phyloP scores from a whole-genome alignment of 2,888 invertebrate genomes.

The Pogonocherus hispidulus region DNA sequence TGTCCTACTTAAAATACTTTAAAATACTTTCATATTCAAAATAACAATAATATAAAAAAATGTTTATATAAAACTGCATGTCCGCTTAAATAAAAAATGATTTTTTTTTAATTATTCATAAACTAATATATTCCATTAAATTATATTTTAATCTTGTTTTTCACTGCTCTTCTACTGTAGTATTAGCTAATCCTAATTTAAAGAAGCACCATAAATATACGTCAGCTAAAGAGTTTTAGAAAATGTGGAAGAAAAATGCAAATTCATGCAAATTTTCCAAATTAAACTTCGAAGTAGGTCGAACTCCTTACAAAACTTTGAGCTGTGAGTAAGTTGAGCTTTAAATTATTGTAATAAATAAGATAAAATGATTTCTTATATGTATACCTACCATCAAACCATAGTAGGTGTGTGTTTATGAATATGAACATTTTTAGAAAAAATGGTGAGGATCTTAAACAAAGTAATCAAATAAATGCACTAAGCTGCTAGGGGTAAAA shows the following conservation, averaged over 20 bases:
- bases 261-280: slow-evolving; percentile 2
- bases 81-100: neutral
- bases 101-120: neutral
- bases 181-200: neutral
- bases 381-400: too few relatives aligned
- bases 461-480: too few relatives aligned
- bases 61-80: too few relatives aligned
- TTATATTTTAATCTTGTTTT: neutral
- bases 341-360: neutral
- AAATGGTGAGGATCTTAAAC: too few relatives aligned
- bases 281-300: neutral
- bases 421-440: too few relatives aligned
- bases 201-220: neutral
- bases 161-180: neutral
- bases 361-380: neutral
- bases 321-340: too few relatives aligned
- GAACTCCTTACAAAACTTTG: too few relatives aligned
- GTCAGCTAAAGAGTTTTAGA: slow-evolving; percentile 1
- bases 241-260: slow-evolving; percentile 2
- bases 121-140: neutral
- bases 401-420: too few relatives aligned
- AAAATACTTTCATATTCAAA: too few relatives aligned
- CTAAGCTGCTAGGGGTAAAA: too few relatives aligned
- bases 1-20: too few relatives aligned
- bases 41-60: too few relatives aligned